Base-by-base conservation (phyloP, 2,888 invertebrate species). In the Ochropleura leucogaster region DNA sequence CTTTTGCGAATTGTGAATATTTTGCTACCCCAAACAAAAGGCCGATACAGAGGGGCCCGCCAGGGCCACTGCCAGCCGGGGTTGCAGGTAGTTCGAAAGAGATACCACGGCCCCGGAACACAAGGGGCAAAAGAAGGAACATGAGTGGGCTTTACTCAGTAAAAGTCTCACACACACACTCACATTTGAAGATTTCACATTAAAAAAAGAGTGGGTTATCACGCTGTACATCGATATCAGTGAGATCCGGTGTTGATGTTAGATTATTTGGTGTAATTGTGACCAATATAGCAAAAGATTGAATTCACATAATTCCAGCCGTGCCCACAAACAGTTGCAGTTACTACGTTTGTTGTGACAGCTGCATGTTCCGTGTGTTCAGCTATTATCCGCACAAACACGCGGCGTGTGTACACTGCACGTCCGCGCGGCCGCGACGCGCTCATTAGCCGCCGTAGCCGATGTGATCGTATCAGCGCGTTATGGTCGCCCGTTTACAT, bases 1-100 rank as follows among this genome's bases (percentile, higher is more conserved):
- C 68, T 68, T 75, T 68, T 18, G 16, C 68, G n/a, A n/a, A 44
- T n/a, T n/a, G 30, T 75, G 47, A 75, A 53, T 74, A 53, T 53
- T 60, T 16, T 57, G 49, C 42, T 49, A 7, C 30, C 30, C 30
- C 30, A 30, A 30, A 30, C 30, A 30, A 30, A 30, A 30, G 30
- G 30, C 30, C 30, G 30, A 30, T 30, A 3, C 30, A 30, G 30
- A 30, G 30, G 30, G 30, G 30, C 30, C 30, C 30, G 30, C 30
- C 30, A 30, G 30, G 30, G 30, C 30, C 30, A 30, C 30, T 30
- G 30, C 30, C 30, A n/a, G 30, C 30, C 30, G 30, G 30, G 30
- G 30, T 30, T 30, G 30, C 30, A 3, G 30, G 30, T 30, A 2
- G 30, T 30, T 30, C 30, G 30, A 30, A 30, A 30, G 30, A 30